A percentile compares a stretch with the other conserved stretches of the same genome.
These are phyloP conservation scores for Pedicia rivosa DNA, from an alignment of 2,888 invertebrate genomes.

Conservation along the genomic window DNA sequence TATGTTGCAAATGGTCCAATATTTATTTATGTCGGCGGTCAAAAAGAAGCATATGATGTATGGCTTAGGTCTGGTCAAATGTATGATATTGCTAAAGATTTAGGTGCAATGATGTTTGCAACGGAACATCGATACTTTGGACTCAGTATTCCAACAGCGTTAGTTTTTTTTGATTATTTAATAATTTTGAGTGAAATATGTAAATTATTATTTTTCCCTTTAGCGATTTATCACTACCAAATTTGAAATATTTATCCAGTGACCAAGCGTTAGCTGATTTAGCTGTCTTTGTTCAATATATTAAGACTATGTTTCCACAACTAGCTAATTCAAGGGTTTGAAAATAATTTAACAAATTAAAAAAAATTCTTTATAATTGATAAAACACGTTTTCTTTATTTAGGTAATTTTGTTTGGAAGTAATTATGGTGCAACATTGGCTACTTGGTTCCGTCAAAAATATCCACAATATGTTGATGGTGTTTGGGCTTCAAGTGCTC, in stretches of 20 bases:
- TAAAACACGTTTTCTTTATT: too few species aligned
- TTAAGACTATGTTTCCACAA: too few species aligned
- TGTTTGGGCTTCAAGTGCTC: slow-evolving; percentile 10
- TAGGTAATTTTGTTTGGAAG: slow-evolving; percentile 9
- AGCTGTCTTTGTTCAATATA: slow-evolving; percentile 6
- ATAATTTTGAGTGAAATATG: too few species aligned
- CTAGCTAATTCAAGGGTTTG: too few species aligned
- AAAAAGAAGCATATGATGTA: too few species aligned
- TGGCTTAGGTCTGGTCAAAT: slow-evolving; percentile 6
- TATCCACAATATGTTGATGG: slow-evolving; percentile 10
- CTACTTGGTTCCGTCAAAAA: slow-evolving; percentile 8
- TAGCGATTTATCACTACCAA: slow-evolving; percentile 5
- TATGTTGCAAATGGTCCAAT: too few species aligned
- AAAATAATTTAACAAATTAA: too few species aligned
- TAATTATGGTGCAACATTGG: slow-evolving; percentile 7
- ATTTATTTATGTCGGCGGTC: too few species aligned
- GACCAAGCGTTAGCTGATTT: slow-evolving; percentile 9
- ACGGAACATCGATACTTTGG: slow-evolving; percentile 8
- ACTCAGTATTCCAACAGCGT: slow-evolving; percentile 4
- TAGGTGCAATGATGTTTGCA: slow-evolving; percentile 3
- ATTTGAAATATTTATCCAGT: slow-evolving; percentile 7
- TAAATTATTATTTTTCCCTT: too few species aligned
- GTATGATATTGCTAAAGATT: slow-evolving; percentile 6
- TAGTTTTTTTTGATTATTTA: too few species aligned
- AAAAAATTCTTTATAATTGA: too few species aligned